Evolutionary conservation across 2,113 vertebrate species (phyloP).

Genomic region (Thunnus maccoyii): DNA sequence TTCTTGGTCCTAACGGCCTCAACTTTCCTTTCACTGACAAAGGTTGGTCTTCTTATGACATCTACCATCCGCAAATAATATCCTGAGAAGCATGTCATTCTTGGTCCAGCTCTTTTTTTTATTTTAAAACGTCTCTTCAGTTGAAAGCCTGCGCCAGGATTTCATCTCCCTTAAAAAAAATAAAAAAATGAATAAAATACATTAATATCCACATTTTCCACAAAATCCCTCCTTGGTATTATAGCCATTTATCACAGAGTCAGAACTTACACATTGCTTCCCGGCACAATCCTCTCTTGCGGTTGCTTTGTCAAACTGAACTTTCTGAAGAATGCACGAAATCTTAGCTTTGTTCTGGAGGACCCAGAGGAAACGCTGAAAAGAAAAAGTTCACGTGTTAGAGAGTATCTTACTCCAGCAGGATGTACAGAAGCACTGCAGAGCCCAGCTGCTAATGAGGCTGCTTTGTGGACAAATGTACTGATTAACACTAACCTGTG

Average conservation of each 20-base stretch:
- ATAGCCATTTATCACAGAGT: fast-evolving
- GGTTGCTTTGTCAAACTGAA: conserved; percentile 69
- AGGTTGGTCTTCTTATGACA: conserved; percentile 7
- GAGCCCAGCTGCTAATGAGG: conserved; percentile 52
- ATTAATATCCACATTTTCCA: conserved; percentile 9
- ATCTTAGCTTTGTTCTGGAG: conserved; percentile 65
- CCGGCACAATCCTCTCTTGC: conserved; percentile 75
- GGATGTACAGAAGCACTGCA: background rate
- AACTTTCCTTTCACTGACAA: conserved; percentile 6
- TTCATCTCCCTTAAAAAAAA: conserved; percentile 78
- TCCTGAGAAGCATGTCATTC: conserved; percentile 16
- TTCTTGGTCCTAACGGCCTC: conserved; percentile 6
- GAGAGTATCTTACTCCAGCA: background rate
- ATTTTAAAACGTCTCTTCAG: conserved; percentile 67
- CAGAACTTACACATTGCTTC: conserved; percentile 79
- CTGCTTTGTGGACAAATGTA: conserved; percentile 40
- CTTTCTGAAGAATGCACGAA: conserved; percentile 78
- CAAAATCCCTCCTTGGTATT: no score
- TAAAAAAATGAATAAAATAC: background rate
- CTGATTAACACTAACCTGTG: conserved; percentile 18
- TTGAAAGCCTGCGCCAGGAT: conserved; percentile 80
- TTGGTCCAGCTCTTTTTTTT: background rate
- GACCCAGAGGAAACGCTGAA: conserved; percentile 62
- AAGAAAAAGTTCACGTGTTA: conserved; percentile 19
- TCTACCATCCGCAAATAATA: background rate